Conservation (phyloP, 2,113 vertebrate genomes). For the Tichodroma muraria region DNA sequence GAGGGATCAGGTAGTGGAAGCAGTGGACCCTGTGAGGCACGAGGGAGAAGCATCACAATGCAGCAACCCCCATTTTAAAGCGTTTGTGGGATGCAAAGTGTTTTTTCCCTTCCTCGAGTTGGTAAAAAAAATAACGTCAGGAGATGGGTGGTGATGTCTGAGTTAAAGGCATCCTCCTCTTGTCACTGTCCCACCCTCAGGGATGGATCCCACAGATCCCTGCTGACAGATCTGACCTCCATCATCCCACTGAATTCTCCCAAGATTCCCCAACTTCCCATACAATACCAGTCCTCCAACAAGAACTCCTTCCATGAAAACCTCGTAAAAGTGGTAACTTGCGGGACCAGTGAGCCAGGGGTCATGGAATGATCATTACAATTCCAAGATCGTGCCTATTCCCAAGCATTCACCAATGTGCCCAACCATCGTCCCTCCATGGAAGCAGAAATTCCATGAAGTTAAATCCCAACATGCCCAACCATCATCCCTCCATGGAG, state of each 20-base stretch:
- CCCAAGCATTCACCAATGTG: fast-evolving
- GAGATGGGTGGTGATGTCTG: neutral
- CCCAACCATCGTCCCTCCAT: too few species aligned
- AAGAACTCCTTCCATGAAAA: neutral
- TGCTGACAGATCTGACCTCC: neutral
- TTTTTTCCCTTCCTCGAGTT: constrained; percentile 17
- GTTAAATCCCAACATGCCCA: neutral
- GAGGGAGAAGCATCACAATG: neutral
- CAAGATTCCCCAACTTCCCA: neutral
- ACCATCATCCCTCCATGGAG: neutral
- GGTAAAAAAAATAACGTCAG: neutral
- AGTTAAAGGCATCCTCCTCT: neutral
- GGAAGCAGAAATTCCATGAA: neutral
- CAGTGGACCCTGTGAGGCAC: constrained; percentile 85
- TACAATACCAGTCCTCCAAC: neutral
- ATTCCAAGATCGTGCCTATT: neutral
- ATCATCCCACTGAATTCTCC: neutral
- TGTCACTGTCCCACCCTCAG: neutral
- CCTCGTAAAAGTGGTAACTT: neutral
- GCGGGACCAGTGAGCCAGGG: neutral
- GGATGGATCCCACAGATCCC: neutral
- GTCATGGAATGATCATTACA: neutral
- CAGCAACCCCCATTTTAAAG: fast-evolving
- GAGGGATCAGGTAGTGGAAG: constrained; percentile 95
- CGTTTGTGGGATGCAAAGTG: neutral